Evolutionary conservation across 2,888 invertebrate genomes (phyloP).

Genomic region (Heliconius charithonia): DNA sequence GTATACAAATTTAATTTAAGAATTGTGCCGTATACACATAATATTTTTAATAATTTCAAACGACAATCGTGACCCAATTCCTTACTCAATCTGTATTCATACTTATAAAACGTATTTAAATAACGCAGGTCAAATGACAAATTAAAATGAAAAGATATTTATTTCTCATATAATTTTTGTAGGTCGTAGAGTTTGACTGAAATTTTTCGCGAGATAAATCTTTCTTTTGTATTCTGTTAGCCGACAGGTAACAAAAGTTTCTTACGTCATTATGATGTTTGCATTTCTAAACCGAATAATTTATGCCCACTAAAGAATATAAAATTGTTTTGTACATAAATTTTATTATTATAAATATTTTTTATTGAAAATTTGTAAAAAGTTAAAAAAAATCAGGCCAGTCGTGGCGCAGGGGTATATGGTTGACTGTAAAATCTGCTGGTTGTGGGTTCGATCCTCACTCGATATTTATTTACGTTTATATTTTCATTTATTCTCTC

Average conservation of each 20-base stretch:
- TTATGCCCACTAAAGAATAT: neutral
- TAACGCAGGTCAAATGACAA: conserved; percentile 15
- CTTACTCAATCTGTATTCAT: neutral
- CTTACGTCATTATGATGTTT: conserved; percentile 15
- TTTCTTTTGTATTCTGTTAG: conserved; percentile 16
- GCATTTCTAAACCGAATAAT: conserved; percentile 12
- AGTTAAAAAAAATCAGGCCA: no score
- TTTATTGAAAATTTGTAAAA: neutral
- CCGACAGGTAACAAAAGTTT: conserved; percentile 18
- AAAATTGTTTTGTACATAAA: neutral
- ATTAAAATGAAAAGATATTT: conserved; percentile 18
- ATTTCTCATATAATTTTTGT: conserved; percentile 6
- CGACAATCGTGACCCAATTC: neutral
- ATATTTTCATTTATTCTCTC: no score
- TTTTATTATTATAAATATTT: neutral
- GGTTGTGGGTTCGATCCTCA: no score
- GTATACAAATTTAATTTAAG: neutral
- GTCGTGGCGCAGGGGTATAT: no score
- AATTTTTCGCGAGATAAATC: conserved; percentile 17
- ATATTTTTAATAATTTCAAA: neutral
- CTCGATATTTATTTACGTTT: no score
- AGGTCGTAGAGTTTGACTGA: conserved; percentile 21
- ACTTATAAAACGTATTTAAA: conserved; percentile 3
- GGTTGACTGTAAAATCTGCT: no score
- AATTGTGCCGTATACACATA: neutral